phyloP scores from a whole-genome alignment of 2,113 vertebrate species.

The Haliaeetus leucogaster region DNA sequence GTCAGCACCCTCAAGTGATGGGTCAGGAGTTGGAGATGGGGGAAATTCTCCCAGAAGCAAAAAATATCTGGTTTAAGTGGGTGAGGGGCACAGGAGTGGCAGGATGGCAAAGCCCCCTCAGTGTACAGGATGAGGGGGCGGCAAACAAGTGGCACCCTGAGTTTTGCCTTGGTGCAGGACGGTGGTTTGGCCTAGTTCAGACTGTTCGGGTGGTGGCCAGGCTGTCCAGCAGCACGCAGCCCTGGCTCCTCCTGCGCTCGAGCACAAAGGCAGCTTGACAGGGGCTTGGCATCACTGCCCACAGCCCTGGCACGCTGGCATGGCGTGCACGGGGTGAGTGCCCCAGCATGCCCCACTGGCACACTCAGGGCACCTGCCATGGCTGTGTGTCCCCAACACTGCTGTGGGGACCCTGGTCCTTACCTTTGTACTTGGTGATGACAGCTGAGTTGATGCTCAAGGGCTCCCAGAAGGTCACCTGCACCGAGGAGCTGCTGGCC shows the following conservation, averaged over 20 bases:
- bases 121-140: background rate
- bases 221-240: background rate
- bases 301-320: accelerated
- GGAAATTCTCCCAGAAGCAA: background rate
- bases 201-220: background rate
- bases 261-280: background rate
- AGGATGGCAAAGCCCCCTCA: background rate
- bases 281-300: background rate
- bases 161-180: background rate
- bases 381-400: too few relatives aligned
- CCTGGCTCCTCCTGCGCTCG: background rate
- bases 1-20: background rate
- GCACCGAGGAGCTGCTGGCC: slow-evolving; percentile 81
- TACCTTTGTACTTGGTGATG: slow-evolving; percentile 91
- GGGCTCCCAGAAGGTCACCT: slow-evolving; percentile 86
- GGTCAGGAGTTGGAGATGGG: background rate
- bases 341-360: accelerated
- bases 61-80: background rate
- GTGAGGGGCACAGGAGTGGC: background rate
- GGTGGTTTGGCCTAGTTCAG: background rate
- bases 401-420: background rate
- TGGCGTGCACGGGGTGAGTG: accelerated
- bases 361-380: background rate
- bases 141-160: background rate
- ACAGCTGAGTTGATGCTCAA: slow-evolving; percentile 83